A percentile compares a stretch with the other conserved stretches of the same genome.
Conservation (phyloP, 2,797 vertebrate genomes). For the Pangasius krempfi region DNA sequence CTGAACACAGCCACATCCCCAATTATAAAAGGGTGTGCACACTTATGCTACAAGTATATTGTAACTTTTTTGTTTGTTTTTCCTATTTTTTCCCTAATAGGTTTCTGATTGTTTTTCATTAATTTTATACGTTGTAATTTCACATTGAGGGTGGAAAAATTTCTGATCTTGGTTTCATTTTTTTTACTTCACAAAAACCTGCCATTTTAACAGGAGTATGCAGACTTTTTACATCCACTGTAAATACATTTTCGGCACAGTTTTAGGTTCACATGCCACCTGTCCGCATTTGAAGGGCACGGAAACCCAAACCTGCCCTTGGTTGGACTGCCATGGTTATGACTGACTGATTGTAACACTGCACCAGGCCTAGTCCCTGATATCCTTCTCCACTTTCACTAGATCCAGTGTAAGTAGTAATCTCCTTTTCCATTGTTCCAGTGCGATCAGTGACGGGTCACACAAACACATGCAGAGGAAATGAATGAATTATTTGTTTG, state of each 20-base stretch:
- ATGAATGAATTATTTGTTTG: not conserved
- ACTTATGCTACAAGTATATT: no score
- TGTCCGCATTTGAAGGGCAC: not conserved
- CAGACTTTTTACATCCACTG: no score
- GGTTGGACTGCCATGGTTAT: constrained; percentile 39
- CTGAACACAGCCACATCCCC: no score
- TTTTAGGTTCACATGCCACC: not conserved
- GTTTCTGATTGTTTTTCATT: no score
- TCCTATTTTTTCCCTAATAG: no score
- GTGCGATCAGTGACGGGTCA: not conserved
- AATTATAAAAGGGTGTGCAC: no score
- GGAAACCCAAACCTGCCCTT: constrained; percentile 39
- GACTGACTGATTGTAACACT: constrained; percentile 40
- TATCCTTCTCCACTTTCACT: constrained; percentile 38
- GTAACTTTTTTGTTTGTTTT: no score
- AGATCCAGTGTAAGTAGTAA: constrained; percentile 7
- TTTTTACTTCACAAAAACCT: no score
- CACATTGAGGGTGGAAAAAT: no score
- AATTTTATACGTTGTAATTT: no score
- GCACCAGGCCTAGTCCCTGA: constrained; percentile 1
- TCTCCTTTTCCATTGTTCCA: not conserved
- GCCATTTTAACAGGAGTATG: no score
- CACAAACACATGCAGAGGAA: not conserved
- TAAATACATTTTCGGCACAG: not conserved
- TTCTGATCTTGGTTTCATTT: no score